Evolutionary conservation across 1,140 invertebrate species (phyloP).

Genomic region (Magallana angulata): DNA sequence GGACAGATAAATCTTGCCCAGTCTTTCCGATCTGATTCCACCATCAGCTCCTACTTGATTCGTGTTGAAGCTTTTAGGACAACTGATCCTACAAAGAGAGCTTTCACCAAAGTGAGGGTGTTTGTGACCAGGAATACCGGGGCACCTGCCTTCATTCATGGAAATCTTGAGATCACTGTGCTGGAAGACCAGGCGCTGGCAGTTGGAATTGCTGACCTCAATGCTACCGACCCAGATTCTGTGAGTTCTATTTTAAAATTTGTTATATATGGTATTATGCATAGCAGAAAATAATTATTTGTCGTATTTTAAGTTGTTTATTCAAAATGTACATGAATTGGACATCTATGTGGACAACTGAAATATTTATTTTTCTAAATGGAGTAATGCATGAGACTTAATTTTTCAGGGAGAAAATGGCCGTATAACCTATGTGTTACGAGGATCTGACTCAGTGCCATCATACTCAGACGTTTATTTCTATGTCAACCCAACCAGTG

Average conservation of each 20-base stretch:
- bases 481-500: constrained; percentile 62
- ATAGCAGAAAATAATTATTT: too few relatives aligned
- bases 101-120: constrained; percentile 40
- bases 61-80: constrained; percentile 32
- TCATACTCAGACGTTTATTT: constrained; percentile 52
- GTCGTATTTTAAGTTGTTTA: not conserved
- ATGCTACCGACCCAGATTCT: constrained; percentile 70
- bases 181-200: constrained; percentile 56
- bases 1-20: constrained; percentile 58
- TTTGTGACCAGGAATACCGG: constrained; percentile 40
- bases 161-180: constrained; percentile 50
- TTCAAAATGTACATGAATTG: not conserved
- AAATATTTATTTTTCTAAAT: too few relatives aligned
- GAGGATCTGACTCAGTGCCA: constrained; percentile 39
- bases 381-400: too few relatives aligned
- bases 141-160: constrained; percentile 42
- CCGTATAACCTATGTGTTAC: constrained; percentile 50
- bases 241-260: not conserved
- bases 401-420: constrained; percentile 59
- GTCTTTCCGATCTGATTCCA: constrained; percentile 48
- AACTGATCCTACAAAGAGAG: constrained; percentile 31
- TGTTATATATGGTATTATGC: not conserved
- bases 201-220: constrained; percentile 60
- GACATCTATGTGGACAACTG: not conserved
- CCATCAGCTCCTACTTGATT: constrained; percentile 45